Conservation (phyloP, 2,888 invertebrate genomes). For the Leucophenga montana region DNA sequence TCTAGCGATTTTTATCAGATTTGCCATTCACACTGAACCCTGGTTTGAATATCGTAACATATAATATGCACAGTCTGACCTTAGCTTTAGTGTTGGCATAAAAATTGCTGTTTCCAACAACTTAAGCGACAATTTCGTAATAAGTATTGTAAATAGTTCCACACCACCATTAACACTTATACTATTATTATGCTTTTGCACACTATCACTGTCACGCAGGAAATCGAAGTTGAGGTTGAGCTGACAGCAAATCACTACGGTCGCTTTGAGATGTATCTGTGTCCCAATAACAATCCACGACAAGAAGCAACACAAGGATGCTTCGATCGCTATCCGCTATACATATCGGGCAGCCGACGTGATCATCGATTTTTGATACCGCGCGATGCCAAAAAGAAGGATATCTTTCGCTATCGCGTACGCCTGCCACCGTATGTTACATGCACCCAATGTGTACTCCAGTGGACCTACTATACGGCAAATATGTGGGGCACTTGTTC, state of each 20-base stretch:
- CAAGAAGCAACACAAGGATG: conserved; percentile 87
- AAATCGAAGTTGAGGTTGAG: conserved; percentile 89
- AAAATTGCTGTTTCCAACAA: no score
- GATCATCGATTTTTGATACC: conserved; percentile 83
- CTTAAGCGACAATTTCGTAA: no score
- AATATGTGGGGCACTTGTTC: conserved; percentile 93
- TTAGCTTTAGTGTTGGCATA: no score
- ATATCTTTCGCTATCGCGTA: conserved; percentile 80
- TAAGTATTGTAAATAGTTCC: no score
- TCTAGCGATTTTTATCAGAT: no score
- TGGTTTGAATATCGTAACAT: no score
- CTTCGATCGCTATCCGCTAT: conserved; percentile 85
- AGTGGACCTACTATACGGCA: conserved; percentile 90
- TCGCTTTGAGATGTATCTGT: conserved; percentile 87
- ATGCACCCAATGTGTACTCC: conserved; percentile 91
- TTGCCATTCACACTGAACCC: no score
- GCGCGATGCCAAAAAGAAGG: conserved; percentile 81
- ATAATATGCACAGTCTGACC: no score
- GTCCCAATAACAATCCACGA: conserved; percentile 87
- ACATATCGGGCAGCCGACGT: conserved; percentile 81
- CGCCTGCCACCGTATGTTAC: conserved; percentile 87
- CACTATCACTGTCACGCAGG: no score
- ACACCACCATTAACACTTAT: not conserved
- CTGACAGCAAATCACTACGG: conserved; percentile 93
- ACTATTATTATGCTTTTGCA: not conserved